Evolutionary conservation across 2,888 invertebrate species (phyloP).

Genomic region (Dynastes grantii): DNA sequence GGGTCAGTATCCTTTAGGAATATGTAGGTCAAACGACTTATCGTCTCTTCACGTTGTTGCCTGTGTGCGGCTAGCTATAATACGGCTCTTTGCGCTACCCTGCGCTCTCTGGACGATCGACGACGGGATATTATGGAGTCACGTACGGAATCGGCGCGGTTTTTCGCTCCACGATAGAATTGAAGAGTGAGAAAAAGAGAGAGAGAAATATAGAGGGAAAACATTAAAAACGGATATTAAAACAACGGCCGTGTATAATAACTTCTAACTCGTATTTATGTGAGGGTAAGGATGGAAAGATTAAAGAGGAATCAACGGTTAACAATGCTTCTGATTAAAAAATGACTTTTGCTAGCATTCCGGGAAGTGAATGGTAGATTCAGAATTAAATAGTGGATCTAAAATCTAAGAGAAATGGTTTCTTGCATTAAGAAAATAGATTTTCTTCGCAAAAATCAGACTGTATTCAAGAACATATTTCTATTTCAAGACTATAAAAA

Average conservation of each 20-base stretch:
- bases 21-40: slow-evolving; percentile 58
- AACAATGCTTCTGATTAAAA: neutral
- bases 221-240: neutral
- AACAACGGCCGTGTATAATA: slow-evolving; percentile 9
- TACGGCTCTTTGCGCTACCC: slow-evolving; percentile 17
- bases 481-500: no score
- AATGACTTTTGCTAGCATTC: no score
- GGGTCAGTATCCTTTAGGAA: slow-evolving; percentile 60
- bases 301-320: neutral
- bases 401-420: no score
- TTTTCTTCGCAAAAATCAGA: no score
- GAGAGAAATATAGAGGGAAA: no score
- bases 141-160: slow-evolving; percentile 22
- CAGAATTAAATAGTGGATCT: no score
- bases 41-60: slow-evolving; percentile 40
- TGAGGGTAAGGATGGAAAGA: neutral
- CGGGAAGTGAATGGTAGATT: no score
- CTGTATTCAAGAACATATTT: no score
- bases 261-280: neutral
- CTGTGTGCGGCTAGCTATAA: neutral
- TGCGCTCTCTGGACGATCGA: neutral
- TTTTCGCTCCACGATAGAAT: neutral
- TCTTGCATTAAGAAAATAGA: no score
- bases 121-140: slow-evolving; percentile 3
- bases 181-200: no score